Percentiles rank a stretch among this genome's conserved stretches.
Conservation (phyloP, 2,888 invertebrate genomes). For the Acleris literana region DNA sequence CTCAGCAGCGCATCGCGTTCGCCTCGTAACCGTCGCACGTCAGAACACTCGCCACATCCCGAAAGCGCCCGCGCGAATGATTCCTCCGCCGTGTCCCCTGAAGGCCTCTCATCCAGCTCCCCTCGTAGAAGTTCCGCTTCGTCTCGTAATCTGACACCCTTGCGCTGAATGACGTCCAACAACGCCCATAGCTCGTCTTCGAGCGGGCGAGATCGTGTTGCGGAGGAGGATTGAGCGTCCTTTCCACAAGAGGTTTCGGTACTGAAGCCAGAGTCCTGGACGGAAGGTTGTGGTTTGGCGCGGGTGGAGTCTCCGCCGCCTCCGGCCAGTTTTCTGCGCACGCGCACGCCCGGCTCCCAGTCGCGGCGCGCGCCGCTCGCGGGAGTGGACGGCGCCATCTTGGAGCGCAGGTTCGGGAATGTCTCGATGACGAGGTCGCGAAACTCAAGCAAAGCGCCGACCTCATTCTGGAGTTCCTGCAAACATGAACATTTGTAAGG, state of each 20-base stretch:
- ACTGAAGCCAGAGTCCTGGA: slow-evolving; percentile 94
- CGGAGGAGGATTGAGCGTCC: slow-evolving; percentile 90
- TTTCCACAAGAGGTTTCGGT: slow-evolving; percentile 93
- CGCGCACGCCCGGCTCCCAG: slow-evolving; percentile 92
- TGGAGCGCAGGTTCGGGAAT: slow-evolving; percentile 94
- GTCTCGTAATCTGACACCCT: slow-evolving; percentile 86
- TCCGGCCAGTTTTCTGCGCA: slow-evolving; percentile 85
- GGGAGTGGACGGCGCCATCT: slow-evolving; percentile 88
- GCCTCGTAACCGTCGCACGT: slow-evolving; percentile 85
- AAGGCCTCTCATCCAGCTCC: slow-evolving; percentile 58
- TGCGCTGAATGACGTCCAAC: slow-evolving; percentile 93
- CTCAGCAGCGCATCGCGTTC: slow-evolving; percentile 91
- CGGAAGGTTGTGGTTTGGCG: slow-evolving; percentile 85
- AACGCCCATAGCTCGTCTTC: slow-evolving; percentile 93
- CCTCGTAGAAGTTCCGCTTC: slow-evolving; percentile 87
- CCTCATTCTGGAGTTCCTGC: slow-evolving; percentile 95
- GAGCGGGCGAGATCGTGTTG: slow-evolving; percentile 81
- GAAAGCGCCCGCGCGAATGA: slow-evolving; percentile 81
- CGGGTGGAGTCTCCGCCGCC: slow-evolving; percentile 76
- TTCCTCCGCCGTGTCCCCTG: slow-evolving; percentile 86
- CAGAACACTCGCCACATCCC: slow-evolving; percentile 57
- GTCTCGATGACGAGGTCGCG: slow-evolving; percentile 97
- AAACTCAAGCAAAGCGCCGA: slow-evolving; percentile 94
- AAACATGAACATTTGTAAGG: slow-evolving; percentile 5
- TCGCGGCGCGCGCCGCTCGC: slow-evolving; percentile 83